A percentile compares a stretch with the other conserved stretches of the same genome.
Conservation (phyloP, 2,888 invertebrate species). For the Hermaeophaga mercurialis region DNA sequence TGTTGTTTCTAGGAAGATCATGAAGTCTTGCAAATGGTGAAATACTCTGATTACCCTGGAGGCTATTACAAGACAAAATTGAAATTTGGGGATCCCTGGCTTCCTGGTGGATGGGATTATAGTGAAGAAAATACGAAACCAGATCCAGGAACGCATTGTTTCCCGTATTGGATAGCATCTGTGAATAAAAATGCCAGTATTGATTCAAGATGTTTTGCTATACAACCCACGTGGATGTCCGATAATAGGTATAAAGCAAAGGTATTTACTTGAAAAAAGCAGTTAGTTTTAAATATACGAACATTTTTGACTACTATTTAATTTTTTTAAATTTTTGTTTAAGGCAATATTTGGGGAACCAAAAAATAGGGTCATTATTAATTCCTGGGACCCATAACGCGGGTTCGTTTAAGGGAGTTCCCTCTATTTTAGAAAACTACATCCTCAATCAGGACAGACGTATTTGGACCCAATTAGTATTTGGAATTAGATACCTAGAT, state of each 20-base stretch:
- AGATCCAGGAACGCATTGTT: constrained; percentile 62
- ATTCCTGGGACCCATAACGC: constrained; percentile 76
- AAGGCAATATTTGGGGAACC: constrained; percentile 60
- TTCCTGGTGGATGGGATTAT: constrained; percentile 68
- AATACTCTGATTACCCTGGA: constrained; percentile 52
- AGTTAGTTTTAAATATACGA: background rate
- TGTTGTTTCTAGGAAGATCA: constrained; percentile 57
- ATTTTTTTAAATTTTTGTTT: background rate
- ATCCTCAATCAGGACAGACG: constrained; percentile 74
- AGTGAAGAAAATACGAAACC: constrained; percentile 47
- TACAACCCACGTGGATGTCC: constrained; percentile 86
- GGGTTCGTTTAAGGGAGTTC: constrained; percentile 63
- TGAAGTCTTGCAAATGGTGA: constrained; percentile 55
- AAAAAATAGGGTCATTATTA: constrained; percentile 65
- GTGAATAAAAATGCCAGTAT: constrained; percentile 62
- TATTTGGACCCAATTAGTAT: constrained; percentile 83
- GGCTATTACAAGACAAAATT: constrained; percentile 62
- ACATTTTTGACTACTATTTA: background rate
- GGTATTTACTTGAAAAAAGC: constrained; percentile 46
- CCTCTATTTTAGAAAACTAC: constrained; percentile 56
- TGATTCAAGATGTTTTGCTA: constrained; percentile 73
- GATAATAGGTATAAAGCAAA: constrained; percentile 60
- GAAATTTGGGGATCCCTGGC: constrained; percentile 61
- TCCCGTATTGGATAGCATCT: constrained; percentile 76
- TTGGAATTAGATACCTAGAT: constrained; percentile 83